These are phyloP conservation scores for Calliphora vomitoria DNA, from an alignment of 2,888 invertebrate genomes.

Conservation along the genomic window DNA sequence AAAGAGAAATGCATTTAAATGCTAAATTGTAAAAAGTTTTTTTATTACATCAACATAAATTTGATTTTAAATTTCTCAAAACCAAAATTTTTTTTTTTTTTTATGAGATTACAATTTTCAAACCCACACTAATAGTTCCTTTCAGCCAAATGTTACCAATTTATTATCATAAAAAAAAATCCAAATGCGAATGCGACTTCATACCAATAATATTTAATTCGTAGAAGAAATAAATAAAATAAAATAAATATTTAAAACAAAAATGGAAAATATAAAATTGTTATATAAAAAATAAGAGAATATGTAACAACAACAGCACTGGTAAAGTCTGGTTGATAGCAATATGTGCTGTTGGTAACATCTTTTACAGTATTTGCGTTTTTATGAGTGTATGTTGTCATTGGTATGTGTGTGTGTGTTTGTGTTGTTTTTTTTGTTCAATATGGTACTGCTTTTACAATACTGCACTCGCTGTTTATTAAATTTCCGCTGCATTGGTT, in stretches of 20 bases:
- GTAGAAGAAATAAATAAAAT: not conserved
- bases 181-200: not conserved
- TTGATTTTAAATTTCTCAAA: conserved; percentile 39
- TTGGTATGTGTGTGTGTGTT: not conserved
- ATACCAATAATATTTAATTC: conserved; percentile 15
- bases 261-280: not conserved
- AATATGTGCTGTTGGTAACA: conserved; percentile 37
- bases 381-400: not conserved
- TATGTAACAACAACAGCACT: conserved; percentile 2
- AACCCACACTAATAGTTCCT: conserved; percentile 35
- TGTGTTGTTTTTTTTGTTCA: conserved; percentile 17
- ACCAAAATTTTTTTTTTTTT: conserved; percentile 15
- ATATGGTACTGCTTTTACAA: conserved; percentile 4
- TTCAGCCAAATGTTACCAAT: conserved; percentile 50
- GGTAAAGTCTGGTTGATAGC: conserved; percentile 11
- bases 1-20: not conserved
- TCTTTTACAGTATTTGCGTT: conserved; percentile 25
- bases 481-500: conserved; percentile 70
- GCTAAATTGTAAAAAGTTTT: not conserved
- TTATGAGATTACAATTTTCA: not conserved
- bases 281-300: not conserved
- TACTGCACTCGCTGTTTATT: conserved; percentile 59
- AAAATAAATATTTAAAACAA: not conserved
- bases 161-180: conserved; percentile 11
- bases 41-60: conserved; percentile 36